Evolutionary conservation across 2,797 vertebrate species (phyloP), one percentile per base, ranked within the genome.

Genomic region (Sus cebifrons): DNA sequence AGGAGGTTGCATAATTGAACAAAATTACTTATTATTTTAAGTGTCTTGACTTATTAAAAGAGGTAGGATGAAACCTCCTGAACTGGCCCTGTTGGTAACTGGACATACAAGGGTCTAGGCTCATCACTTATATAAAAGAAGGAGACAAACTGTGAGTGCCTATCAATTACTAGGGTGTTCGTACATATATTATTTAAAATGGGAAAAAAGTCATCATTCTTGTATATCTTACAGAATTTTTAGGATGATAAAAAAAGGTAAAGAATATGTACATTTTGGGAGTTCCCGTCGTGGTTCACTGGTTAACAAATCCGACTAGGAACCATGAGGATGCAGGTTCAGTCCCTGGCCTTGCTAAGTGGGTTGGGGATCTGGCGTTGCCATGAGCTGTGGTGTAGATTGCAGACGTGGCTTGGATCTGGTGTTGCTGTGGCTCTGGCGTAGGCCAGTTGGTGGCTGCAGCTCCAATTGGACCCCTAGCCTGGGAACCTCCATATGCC

Each of bases 241-340:
- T 89, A 77, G 68, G 56, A 79, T 77, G 62, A 64, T 64, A 58
- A 91, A 89, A 74, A 93, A 27, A 93, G 60, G n/a, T 90, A 40
- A 88, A 83, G 58, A 49, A 75, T 58, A 27, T 78, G 6, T 87
- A 36, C 2, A 64, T 89, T 49, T 91, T 67, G 36, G 36, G 36
- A 36, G 36, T 36, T 36, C 36, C 36, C 36, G 4, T 36, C 36
- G 36, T 36, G 36, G 36, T 4, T 36, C 36, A 36, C 36, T 36
- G 36, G 36, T 36, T 36, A 36, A 36, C 36, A 36, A 36, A 36
- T 36, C 36, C 36, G 3, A 36, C 36, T 36, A 36, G 36, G 36
- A 36, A 36, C 36, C 36, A 36, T 36, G 36, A 36, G 36, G 36
- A 3, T 36, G 36, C 36, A 36, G 36, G 36, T 36, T 36, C 36